Conservation (phyloP, 2,113 vertebrate species). For the Leucopternis melanops region DNA sequence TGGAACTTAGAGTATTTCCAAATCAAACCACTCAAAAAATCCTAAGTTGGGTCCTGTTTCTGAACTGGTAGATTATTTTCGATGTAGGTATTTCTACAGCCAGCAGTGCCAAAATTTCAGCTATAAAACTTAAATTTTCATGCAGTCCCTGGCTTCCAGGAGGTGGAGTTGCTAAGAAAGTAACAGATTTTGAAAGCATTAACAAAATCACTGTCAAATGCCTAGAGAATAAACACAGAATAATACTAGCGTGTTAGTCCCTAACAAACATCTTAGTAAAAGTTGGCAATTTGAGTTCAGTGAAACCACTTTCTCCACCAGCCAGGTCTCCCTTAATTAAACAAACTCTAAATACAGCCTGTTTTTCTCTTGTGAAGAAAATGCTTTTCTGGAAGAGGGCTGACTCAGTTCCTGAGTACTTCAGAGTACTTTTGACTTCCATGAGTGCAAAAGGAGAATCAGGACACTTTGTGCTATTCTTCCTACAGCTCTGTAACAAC, state of each 20-base stretch:
- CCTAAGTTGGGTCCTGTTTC: not conserved
- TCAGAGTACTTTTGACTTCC: not conserved
- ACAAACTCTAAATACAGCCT: not conserved
- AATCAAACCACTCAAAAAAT: not conserved
- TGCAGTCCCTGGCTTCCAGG: not conserved
- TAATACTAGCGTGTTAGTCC: not conserved
- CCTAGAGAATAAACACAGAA: not conserved
- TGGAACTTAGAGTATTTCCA: not conserved
- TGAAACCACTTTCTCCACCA: not conserved
- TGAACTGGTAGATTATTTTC: not conserved
- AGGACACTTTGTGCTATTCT: not conserved
- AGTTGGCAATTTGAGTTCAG: not conserved
- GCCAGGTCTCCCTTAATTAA: not conserved
- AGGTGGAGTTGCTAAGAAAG: not conserved
- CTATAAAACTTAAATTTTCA: not conserved
- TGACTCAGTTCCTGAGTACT: not conserved
- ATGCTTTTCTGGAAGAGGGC: not conserved
- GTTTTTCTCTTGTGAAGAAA: not conserved
- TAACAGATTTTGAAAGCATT: not conserved
- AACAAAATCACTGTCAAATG: not conserved
- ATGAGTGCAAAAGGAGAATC: not conserved
- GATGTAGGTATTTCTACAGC: not conserved
- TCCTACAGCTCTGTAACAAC: not conserved
- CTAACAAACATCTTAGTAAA: not conserved
- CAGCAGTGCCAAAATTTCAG: not conserved